Percentiles rank a stretch among this genome's conserved stretches.
Evolutionary conservation across 2,113 vertebrate species (phyloP).

Genomic region (Rhodinocichla rosea): DNA sequence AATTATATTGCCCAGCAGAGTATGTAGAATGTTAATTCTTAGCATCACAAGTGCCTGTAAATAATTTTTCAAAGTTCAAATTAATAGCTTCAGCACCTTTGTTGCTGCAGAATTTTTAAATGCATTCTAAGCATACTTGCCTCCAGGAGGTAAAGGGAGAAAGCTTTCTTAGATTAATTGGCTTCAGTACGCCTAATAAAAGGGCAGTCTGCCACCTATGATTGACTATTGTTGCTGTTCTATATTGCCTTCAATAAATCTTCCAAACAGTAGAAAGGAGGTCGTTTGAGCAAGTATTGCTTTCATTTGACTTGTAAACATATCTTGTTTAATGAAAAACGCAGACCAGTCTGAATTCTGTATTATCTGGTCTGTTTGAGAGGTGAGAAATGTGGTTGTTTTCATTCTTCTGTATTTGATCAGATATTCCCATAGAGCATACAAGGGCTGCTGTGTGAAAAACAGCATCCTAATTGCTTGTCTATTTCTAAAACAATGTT

Average conservation of each 20-base stretch:
- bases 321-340: conserved; percentile 37
- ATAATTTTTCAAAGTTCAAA: conserved; percentile 29
- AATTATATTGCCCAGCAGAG: not conserved
- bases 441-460: not conserved
- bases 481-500: not conserved
- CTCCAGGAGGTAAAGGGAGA: conserved; percentile 13
- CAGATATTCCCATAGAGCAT: not conserved
- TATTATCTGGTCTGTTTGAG: not conserved
- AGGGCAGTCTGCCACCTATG: conserved; percentile 23
- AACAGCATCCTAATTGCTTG: not conserved
- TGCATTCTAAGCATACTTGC: not conserved
- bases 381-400: conserved; percentile 11
- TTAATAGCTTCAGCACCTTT: not conserved
- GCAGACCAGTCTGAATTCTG: not conserved
- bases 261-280: not conserved
- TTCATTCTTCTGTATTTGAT: not conserved
- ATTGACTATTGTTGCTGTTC: conserved; percentile 13
- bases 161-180: conserved; percentile 15
- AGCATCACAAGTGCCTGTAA: not conserved
- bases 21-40: not conserved
- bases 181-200: conserved; percentile 23
- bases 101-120: conserved; percentile 16
- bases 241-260: conserved; percentile 36
- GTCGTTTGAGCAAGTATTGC: not conserved
- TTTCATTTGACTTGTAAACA: conserved; percentile 23